A percentile compares a stretch with the other conserved stretches of the same genome.
phyloP scores from a whole-genome alignment of 2,888 invertebrate genomes.

The Macrophya alboannulata region DNA sequence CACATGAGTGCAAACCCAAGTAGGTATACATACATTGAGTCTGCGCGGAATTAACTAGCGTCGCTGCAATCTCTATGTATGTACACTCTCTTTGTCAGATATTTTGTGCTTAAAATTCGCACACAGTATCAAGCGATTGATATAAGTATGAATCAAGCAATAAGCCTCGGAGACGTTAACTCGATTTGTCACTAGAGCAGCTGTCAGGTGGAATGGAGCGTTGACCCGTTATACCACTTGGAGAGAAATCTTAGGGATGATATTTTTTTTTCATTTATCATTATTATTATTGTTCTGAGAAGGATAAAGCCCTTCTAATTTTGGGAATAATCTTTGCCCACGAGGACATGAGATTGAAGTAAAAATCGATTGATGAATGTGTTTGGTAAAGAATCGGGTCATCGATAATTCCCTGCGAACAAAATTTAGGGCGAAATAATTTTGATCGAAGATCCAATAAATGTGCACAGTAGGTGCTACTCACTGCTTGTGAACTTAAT shows the following conservation, averaged over 20 bases:
- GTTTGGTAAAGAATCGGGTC: not conserved
- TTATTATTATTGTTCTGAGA: not conserved
- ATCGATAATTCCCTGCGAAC: not conserved
- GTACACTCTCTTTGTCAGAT: not conserved
- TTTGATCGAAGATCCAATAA: conserved; percentile 12
- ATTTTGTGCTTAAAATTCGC: not conserved
- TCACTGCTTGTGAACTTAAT: conserved; percentile 45
- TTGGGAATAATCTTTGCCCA: not conserved
- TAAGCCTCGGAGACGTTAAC: not conserved
- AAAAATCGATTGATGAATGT: not conserved
- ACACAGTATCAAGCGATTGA: conserved; percentile 7
- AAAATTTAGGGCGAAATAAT: not conserved
- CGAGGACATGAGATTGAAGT: not conserved
- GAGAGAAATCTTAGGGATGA: not conserved
- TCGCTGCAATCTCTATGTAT: not conserved
- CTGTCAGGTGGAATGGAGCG: conserved; percentile 4
- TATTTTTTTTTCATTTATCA: not conserved
- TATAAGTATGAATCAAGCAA: not conserved
- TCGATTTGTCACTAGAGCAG: conserved; percentile 22
- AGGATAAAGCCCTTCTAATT: not conserved
- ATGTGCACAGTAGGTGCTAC: conserved; percentile 32
- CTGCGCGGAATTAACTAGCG: conserved; percentile 44
- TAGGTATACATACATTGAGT: no score
- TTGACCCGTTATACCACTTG: conserved; percentile 44
- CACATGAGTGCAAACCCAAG: conserved; percentile 14